Percentiles rank a stretch among this genome's conserved stretches.
These are phyloP conservation scores for Molossus molossus DNA, from an alignment of 2,797 vertebrate species.

Conservation along the genomic window DNA sequence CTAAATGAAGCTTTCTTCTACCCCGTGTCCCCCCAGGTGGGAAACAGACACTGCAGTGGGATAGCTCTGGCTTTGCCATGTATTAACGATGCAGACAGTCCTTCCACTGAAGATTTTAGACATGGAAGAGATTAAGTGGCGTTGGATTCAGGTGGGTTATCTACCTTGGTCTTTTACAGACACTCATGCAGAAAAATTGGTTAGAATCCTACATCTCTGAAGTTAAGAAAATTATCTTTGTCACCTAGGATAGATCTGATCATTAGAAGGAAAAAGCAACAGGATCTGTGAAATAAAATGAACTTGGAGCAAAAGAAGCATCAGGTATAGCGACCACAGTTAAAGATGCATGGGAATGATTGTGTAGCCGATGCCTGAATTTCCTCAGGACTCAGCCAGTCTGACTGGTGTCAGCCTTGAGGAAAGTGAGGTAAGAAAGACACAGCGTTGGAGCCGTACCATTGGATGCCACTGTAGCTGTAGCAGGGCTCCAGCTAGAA, in stretches of 20 bases:
- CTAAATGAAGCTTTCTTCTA: neutral
- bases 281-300: conserved; percentile 40
- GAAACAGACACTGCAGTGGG: neutral
- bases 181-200: neutral
- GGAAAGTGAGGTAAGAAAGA: neutral
- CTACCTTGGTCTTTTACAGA: neutral
- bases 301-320: neutral
- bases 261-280: neutral
- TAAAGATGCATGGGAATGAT: neutral
- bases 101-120: neutral
- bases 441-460: neutral
- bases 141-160: conserved; percentile 19
- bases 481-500: neutral
- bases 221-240: neutral
- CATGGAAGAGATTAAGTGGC: neutral
- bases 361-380: neutral
- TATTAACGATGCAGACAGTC: neutral
- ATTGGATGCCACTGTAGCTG: neutral
- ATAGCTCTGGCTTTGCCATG: neutral
- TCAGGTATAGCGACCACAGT: neutral
- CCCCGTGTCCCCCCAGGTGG: neutral
- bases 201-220: conserved; percentile 17
- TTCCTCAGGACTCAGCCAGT: neutral
- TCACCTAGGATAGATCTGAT: neutral
- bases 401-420: neutral